A percentile compares a stretch with the other conserved stretches of the same genome.
Conservation (phyloP, 2,797 vertebrate genomes). For the Notoglanidium macrostoma region DNA sequence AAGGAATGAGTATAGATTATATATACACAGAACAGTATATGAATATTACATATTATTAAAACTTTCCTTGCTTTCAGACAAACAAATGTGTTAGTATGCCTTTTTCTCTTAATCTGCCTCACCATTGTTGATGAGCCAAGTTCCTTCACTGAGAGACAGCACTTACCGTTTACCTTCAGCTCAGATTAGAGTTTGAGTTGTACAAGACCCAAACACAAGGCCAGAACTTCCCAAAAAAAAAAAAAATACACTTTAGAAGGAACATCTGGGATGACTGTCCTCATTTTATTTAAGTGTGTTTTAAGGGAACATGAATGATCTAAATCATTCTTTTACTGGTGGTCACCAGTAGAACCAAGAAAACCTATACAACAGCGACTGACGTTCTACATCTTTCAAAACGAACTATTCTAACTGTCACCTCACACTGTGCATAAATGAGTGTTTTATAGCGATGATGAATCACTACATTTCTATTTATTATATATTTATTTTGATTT, state of each 20-base stretch:
- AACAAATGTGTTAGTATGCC: background rate
- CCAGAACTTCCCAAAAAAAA: background rate
- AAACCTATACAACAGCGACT: background rate
- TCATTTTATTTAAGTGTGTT: background rate
- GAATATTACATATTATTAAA: background rate
- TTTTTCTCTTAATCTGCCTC: background rate
- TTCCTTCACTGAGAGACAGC: background rate
- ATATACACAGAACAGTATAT: background rate
- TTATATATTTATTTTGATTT: too few species aligned
- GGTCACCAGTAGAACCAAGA: background rate
- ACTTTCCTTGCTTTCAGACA: background rate
- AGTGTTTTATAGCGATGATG: background rate
- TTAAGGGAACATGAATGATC: background rate
- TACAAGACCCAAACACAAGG: slow-evolving; percentile 1
- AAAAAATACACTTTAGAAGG: background rate
- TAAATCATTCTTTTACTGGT: background rate
- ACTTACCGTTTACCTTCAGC: background rate
- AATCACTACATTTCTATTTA: background rate
- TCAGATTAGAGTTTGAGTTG: background rate
- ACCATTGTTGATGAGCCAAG: background rate
- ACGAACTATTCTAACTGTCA: background rate
- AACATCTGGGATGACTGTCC: background rate
- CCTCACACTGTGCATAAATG: background rate
- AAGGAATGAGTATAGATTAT: background rate
- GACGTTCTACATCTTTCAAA: background rate